Percentiles rank a stretch among this genome's conserved stretches.
Conservation (phyloP, 2,797 vertebrate species). For the Chelon labrosus region DNA sequence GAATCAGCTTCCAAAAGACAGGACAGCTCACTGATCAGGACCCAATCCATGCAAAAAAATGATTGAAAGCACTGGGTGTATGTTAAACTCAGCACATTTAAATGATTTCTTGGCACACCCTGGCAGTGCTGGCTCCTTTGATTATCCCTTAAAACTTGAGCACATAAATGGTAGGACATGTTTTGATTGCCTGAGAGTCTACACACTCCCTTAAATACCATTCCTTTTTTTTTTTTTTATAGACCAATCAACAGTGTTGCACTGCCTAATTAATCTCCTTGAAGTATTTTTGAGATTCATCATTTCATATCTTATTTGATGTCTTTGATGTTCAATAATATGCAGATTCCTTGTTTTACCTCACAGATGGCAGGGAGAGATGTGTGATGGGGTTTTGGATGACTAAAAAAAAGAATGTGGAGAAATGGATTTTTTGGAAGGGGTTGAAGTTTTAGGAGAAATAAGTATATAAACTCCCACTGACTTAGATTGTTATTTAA, state of each 20-base stretch:
- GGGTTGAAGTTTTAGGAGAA: slow-evolving; percentile 6
- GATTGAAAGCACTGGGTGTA: slow-evolving; percentile 19
- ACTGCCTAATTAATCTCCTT: slow-evolving; percentile 72
- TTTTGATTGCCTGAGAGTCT: slow-evolving; percentile 74
- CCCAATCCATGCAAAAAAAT: slow-evolving; percentile 25
- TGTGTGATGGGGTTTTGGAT: slow-evolving; percentile 41
- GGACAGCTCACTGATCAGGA: slow-evolving; percentile 49
- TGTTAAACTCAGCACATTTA: slow-evolving; percentile 56
- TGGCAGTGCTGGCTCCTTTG: slow-evolving; percentile 54
- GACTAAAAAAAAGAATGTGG: slow-evolving; percentile 36
- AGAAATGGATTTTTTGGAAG: slow-evolving; percentile 28
- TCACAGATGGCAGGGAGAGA: slow-evolving; percentile 64
- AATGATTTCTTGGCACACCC: slow-evolving; percentile 58
- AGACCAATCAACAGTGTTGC: slow-evolving; percentile 67
- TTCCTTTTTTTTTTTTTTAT: slow-evolving; percentile 70
- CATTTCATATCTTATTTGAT: slow-evolving; percentile 65
- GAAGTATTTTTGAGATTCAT: slow-evolving; percentile 60
- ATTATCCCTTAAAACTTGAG: slow-evolving; percentile 74
- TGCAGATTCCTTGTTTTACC: slow-evolving; percentile 68
- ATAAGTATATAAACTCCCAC: neutral
- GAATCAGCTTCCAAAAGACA: slow-evolving; percentile 40
- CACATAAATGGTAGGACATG: slow-evolving; percentile 69
- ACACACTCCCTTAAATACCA: slow-evolving; percentile 60
- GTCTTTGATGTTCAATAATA: slow-evolving; percentile 66
- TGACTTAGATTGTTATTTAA: neutral